Evolutionary conservation across 1,140 invertebrate species (phyloP), one percentile per base, ranked within the genome.

Genomic region (Potamilus streckersoni): DNA sequence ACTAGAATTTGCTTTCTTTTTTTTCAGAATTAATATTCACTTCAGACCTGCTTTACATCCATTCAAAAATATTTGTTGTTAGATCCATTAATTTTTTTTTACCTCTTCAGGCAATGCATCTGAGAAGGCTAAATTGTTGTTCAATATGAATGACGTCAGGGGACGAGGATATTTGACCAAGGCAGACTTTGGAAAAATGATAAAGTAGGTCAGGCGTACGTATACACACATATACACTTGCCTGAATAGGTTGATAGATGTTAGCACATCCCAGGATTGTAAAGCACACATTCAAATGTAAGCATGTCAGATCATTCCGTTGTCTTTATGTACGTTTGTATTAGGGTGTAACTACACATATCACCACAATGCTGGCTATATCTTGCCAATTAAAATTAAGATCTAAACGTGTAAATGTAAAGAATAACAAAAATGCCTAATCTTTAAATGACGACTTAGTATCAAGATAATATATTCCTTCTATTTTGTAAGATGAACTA

Each of bases 111-210:
- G 97, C 2, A 95, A 95, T 85, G 97, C 96, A 2, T 96, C 98
- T 81, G 96, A 98, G 81, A 99, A 99, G 86, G 90, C 99, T 19
- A 92, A 97, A 16, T 97, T 99, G 62, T 96, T 99, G 71, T 99
- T 99, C 84, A 96, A 98, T 85, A 99, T 99, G 98, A 99, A 98
- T 86, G 98, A 99, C 86, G 96, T 97, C 80, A 95, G 98, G 86
- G 93, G 95, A 19, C 70, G 73, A 12, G 92, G 92, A 57, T 85
- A 85, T 65, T 82, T 94, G 16, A 90, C 90, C 8, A 85, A 84
- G 68, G 83, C 90, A 57, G 91, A 93, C 72, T 93, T 93, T 80
- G 84, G 83, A 19, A 85, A 86, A 49, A 93, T 93, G 92, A 91
- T 93, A 49, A 91, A 86, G 92, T 93, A 87, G 84, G 85, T 79